Conservation (phyloP, 2,888 invertebrate species). For the Ommatoiulus sabulosus region DNA sequence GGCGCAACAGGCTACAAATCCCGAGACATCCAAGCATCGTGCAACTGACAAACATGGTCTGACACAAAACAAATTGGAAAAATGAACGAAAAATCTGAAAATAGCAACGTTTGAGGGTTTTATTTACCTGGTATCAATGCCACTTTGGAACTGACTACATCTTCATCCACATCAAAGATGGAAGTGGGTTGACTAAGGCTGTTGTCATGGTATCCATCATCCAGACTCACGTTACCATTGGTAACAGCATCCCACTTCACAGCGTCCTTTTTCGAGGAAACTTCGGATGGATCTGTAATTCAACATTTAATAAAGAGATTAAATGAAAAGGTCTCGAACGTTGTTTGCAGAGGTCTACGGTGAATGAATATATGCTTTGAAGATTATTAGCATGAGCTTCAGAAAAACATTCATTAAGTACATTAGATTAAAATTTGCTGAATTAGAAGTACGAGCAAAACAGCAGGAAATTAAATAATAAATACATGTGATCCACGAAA, state of each 20-base stretch:
- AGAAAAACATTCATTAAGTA: not conserved
- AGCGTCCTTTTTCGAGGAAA: not conserved
- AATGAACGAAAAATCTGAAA: not conserved
- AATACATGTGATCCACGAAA: not conserved
- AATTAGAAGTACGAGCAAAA: not conserved
- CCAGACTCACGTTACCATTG: conserved; percentile 55
- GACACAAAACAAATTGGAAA: not conserved
- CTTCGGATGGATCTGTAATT: not conserved
- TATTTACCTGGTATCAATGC: conserved; percentile 61
- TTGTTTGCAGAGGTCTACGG: not conserved
- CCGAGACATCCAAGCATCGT: not conserved
- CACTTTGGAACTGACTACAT: conserved; percentile 60
- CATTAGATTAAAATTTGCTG: not conserved
- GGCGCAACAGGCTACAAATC: not conserved
- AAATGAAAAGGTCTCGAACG: not conserved
- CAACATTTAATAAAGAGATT: not conserved
- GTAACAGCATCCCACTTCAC: conserved; percentile 48
- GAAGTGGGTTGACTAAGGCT: conserved; percentile 59
- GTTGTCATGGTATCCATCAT: conserved; percentile 59
- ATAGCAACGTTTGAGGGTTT: not conserved
- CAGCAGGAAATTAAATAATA: not conserved
- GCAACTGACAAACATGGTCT: not conserved
- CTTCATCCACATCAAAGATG: conserved; percentile 61
- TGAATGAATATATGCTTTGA: not conserved
- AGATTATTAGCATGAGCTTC: not conserved